A percentile compares a stretch with the other conserved stretches of the same genome.
Evolutionary conservation across 2,888 invertebrate genomes (phyloP).

Genomic region (Eutolmus rufibarbis): DNA sequence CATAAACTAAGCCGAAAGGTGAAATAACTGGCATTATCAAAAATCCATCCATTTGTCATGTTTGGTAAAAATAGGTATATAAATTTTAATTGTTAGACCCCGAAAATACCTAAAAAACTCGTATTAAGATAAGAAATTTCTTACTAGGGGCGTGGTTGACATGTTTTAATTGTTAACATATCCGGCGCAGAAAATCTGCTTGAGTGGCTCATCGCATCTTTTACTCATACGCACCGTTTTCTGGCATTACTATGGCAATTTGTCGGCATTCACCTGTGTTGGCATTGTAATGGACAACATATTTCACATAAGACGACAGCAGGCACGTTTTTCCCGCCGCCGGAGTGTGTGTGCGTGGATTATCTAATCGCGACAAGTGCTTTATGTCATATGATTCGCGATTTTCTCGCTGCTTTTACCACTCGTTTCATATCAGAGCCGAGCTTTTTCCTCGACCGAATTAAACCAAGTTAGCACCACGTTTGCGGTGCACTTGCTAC

Average conservation of each 20-base stretch:
- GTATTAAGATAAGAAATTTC: neutral
- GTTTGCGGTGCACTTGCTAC: neutral
- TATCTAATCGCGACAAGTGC: conserved; percentile 11
- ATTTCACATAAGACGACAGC: neutral
- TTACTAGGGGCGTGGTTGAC: neutral
- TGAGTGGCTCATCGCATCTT: neutral
- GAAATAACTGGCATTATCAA: too few relatives aligned
- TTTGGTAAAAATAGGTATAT: too few relatives aligned
- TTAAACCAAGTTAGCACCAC: neutral
- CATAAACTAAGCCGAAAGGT: too few relatives aligned
- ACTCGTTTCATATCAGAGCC: neutral
- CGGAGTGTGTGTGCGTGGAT: neutral
- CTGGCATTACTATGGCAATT: neutral
- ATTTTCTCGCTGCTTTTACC: neutral
- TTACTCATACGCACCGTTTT: neutral
- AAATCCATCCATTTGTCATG: too few relatives aligned
- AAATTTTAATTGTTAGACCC: neutral
- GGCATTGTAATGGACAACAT: neutral
- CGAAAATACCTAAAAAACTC: neutral
- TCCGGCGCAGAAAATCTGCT: too few relatives aligned
- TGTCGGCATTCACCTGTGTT: neutral
- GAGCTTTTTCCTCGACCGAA: neutral
- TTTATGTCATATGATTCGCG: conserved; percentile 28
- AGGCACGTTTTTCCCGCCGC: neutral
- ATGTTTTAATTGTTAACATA: too few relatives aligned